Evolutionary conservation across 2,113 vertebrate species (phyloP).

Genomic region (Garra rufa): DNA sequence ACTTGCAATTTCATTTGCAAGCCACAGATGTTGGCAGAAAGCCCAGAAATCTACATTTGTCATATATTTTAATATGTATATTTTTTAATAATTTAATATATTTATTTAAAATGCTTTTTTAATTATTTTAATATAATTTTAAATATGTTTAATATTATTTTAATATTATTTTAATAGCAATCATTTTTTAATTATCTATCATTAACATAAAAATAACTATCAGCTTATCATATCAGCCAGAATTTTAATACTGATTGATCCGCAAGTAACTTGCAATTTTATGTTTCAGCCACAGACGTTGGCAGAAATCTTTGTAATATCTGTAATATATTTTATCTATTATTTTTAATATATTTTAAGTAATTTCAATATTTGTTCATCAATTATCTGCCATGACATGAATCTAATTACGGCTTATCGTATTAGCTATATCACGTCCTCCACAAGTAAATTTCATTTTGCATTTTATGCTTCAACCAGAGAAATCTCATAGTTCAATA

Average conservation of each 20-base stretch:
- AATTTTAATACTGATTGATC: not conserved
- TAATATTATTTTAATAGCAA: not conserved
- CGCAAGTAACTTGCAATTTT: not conserved
- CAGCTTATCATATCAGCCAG: not conserved
- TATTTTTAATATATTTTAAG: too few species aligned
- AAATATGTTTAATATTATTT: not conserved
- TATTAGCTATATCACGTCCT: not conserved
- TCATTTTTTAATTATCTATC: not conserved
- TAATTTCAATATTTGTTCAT: not conserved
- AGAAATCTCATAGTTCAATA: not conserved
- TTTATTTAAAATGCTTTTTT: too few species aligned
- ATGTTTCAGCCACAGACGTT: too few species aligned
- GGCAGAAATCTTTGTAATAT: not conserved
- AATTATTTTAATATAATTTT: not conserved
- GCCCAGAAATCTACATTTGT: too few species aligned
- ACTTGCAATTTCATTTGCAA: too few species aligned
- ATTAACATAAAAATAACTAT: not conserved
- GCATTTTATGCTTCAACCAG: too few species aligned
- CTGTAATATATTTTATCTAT: too few species aligned
- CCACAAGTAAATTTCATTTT: not conserved
- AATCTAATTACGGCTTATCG: not conserved
- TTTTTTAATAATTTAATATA: too few species aligned
- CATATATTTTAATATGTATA: too few species aligned
- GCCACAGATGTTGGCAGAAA: too few species aligned
- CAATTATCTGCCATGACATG: not conserved